Base-by-base conservation (phyloP, 2,113 vertebrate species). In the Numenius arquata region DNA sequence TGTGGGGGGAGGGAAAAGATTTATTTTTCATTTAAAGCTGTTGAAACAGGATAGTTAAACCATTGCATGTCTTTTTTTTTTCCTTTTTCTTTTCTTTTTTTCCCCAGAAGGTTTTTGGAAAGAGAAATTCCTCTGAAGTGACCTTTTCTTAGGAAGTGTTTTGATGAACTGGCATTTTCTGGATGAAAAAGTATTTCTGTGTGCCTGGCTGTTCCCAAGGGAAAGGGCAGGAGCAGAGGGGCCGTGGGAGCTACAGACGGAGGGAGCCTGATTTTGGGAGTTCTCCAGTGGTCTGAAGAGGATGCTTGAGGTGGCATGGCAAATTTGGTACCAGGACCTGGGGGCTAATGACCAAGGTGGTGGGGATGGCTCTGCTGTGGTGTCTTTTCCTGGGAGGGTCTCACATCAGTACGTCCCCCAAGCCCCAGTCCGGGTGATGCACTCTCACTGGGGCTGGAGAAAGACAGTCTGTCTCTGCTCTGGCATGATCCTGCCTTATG, bases 81-180 rank as follows among this genome's bases (percentile, higher is more conserved):
- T 53, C 15, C 15, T 29, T 18, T 55, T 55, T n/a, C n/a, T n/a
- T 50, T 38, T 12, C 1, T 3, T 32, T 63, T 63, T 41, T 19
- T 4, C 0, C n/a, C 55, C 32, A 9, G 40, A 91, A 79, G 56
- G 12, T 59, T 95, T 96, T 84, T 87, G 80, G 76, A 94, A 91
- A 95, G 47, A 93, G 65, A 95, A 87, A 94, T 87, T 95, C 88
- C 40, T 92, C 76, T 56, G 65, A 92, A 96, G 41, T 92, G 93
- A 96, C 95, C 94, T 97, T 95, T 96, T 90, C 90, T 89, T 81
- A 71, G 61, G 87, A 94, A 87, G 70, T 87, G 70, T 89, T 94
- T 94, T 92, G 91, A 92, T 89, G 73, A 95, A 89, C 70, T 87
- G 91, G 73, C 62, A 84, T 91, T 91, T 95, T 95, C 77, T 65